phyloP scores from a whole-genome alignment of 2,888 invertebrate species.

The Tinea pellionella region DNA sequence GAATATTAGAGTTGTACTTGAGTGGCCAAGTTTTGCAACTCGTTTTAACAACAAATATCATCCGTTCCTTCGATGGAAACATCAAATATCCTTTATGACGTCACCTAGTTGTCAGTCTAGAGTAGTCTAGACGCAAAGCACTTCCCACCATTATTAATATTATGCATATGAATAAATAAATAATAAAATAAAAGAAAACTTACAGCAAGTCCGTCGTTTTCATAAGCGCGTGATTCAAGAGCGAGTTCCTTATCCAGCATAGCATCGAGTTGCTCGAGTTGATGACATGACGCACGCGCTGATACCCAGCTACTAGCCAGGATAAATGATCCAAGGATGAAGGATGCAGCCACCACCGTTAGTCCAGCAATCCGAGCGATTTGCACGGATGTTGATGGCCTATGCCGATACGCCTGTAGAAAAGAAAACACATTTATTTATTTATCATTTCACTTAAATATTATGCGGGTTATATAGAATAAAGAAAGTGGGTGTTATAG shows the following conservation, averaged over 20 bases:
- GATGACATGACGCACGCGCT: constrained; percentile 83
- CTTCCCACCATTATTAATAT: not conserved
- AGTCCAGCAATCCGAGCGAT: constrained; percentile 87
- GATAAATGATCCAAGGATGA: constrained; percentile 85
- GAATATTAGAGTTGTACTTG: not conserved
- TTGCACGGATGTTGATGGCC: constrained; percentile 82
- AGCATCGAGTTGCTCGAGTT: constrained; percentile 76
- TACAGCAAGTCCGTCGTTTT: constrained; percentile 77
- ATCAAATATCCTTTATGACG: not conserved
- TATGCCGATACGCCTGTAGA: constrained; percentile 80
- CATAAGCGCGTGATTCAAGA: constrained; percentile 70
- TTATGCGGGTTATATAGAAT: no score
- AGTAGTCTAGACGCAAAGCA: not conserved
- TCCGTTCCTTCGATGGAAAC: not conserved
- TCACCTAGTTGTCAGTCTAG: no score
- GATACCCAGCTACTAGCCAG: constrained; percentile 87
- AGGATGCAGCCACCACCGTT: constrained; percentile 83
- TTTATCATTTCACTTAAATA: not conserved
- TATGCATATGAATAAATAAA: not conserved
- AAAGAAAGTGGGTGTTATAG: no score
- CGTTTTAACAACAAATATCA: not conserved
- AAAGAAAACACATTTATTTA: not conserved
- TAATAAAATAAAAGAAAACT: constrained; percentile 33
- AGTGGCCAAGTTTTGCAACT: not conserved
- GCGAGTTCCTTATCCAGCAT: constrained; percentile 77